Conservation (phyloP, 2,797 vertebrate genomes). For the Bovichtus variegatus region DNA sequence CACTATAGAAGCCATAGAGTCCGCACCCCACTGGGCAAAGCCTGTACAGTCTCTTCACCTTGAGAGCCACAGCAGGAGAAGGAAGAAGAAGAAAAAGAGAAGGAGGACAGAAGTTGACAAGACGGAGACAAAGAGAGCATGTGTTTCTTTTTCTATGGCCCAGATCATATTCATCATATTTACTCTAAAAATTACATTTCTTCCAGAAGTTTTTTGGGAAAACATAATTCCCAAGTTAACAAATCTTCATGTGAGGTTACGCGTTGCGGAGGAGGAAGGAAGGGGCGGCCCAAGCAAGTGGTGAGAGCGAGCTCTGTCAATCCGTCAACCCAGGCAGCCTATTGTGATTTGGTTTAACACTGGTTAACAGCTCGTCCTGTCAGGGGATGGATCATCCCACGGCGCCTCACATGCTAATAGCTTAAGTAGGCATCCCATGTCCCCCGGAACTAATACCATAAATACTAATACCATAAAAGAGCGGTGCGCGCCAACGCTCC, state of each 20-base stretch:
- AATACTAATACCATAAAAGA: conserved; percentile 87
- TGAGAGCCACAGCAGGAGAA: conserved; percentile 42
- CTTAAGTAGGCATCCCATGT: conserved; percentile 87
- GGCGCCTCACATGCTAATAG: conserved; percentile 86
- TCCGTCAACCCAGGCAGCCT: conserved; percentile 75
- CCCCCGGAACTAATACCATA: conserved; percentile 86
- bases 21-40: conserved; percentile 56
- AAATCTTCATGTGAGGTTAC: conserved; percentile 34
- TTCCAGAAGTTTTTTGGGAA: conserved; percentile 43
- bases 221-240: conserved; percentile 40
- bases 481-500: conserved; percentile 47
- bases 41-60: conserved; percentile 62
- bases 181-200: conserved; percentile 10
- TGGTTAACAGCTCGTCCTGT: conserved; percentile 82
- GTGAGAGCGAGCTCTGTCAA: conserved; percentile 71
- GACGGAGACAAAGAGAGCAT: conserved; percentile 21
- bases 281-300: conserved; percentile 37
- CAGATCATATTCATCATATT: conserved; percentile 19
- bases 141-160: background rate
- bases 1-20: conserved; percentile 67
- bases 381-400: conserved; percentile 78
- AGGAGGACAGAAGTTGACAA: conserved; percentile 13
- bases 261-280: conserved; percentile 26
- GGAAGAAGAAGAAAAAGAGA: conserved; percentile 7
- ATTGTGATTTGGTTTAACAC: conserved; percentile 80